Conservation (phyloP, 2,113 vertebrate genomes). For the Pygoscelis antarcticus region DNA sequence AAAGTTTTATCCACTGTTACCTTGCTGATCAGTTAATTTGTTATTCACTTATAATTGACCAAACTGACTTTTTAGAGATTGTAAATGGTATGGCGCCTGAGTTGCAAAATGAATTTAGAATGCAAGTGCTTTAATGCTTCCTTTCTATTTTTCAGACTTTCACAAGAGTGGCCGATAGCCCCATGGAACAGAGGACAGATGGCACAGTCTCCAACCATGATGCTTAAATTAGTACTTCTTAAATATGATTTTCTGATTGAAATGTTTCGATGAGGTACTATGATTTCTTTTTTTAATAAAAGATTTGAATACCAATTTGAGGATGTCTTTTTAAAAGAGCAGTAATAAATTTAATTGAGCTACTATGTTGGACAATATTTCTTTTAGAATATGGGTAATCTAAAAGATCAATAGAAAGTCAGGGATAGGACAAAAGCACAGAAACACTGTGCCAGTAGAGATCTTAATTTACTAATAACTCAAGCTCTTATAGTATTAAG, state of each 20-base stretch:
- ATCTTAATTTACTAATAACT: background rate
- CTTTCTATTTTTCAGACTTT: background rate
- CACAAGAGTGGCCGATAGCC: background rate
- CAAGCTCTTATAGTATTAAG: background rate
- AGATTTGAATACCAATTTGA: background rate
- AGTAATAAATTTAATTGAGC: background rate
- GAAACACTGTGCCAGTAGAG: background rate
- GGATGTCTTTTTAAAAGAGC: background rate
- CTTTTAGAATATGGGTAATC: background rate
- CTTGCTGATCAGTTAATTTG: background rate
- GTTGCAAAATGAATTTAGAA: background rate
- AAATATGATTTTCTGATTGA: background rate
- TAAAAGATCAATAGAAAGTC: background rate
- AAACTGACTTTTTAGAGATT: background rate
- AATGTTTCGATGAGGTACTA: background rate
- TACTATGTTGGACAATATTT: background rate
- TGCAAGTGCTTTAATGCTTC: background rate
- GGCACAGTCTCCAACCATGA: background rate
- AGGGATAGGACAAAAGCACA: background rate
- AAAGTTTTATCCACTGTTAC: background rate
- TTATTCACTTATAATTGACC: background rate
- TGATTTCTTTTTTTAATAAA: background rate
- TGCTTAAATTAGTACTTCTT: background rate
- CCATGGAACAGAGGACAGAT: background rate
- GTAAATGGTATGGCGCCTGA: background rate